These are phyloP conservation scores for Lithobates pipiens DNA, from an alignment of 2,797 vertebrate species.

Conservation along the genomic window DNA sequence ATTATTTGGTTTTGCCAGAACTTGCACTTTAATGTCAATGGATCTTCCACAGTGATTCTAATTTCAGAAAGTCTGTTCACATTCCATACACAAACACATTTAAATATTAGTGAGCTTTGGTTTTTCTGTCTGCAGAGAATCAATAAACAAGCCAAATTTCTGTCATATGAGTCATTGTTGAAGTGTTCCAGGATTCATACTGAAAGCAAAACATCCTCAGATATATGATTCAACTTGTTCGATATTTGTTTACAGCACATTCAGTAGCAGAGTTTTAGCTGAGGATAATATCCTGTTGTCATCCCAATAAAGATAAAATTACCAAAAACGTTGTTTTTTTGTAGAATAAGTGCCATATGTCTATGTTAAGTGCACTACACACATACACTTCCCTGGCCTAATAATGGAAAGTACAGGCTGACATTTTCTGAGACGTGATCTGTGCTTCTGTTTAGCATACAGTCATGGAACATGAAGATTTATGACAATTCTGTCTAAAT, in stretches of 20 bases:
- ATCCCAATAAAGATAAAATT: background rate
- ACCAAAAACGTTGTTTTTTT: too few species aligned
- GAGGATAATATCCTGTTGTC: background rate
- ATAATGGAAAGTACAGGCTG: background rate
- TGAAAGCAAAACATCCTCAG: background rate
- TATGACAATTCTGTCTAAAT: conserved; percentile 67
- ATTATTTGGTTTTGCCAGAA: too few species aligned
- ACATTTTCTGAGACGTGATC: conserved; percentile 11
- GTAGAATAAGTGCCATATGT: too few species aligned
- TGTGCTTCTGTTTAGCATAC: background rate
- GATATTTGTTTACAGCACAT: background rate
- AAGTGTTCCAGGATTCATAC: background rate
- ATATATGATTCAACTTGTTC: conserved; percentile 4
- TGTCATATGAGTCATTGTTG: background rate
- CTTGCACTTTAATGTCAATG: too few species aligned
- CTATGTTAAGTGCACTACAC: background rate
- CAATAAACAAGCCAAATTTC: background rate
- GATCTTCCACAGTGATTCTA: background rate
- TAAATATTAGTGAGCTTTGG: background rate
- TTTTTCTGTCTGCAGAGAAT: background rate
- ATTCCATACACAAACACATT: background rate
- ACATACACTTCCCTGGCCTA: background rate
- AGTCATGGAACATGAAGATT: conserved; percentile 62
- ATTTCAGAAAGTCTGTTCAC: background rate
- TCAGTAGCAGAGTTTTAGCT: background rate